Evolutionary conservation across 2,888 invertebrate species (phyloP).

Genomic region (Dorcus parallelipipedus): DNA sequence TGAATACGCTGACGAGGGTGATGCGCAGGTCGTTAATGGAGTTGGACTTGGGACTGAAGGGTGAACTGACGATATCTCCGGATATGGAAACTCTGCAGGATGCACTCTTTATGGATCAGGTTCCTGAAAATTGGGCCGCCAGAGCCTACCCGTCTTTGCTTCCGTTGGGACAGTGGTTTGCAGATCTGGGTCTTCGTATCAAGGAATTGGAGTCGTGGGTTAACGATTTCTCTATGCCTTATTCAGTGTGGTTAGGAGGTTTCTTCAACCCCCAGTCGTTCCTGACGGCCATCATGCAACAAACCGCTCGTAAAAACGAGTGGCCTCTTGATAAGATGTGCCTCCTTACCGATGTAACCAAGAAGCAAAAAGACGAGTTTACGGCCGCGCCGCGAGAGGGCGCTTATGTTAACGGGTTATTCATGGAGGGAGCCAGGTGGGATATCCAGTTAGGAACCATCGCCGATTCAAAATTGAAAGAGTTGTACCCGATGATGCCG

Average conservation of each 20-base stretch:
- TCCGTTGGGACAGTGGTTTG: conserved; percentile 81
- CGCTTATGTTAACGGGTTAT: conserved; percentile 83
- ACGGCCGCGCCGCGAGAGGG: conserved; percentile 86
- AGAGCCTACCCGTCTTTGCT: conserved; percentile 86
- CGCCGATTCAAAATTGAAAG: conserved; percentile 81
- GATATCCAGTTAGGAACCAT: conserved; percentile 75
- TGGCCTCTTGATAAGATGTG: conserved; percentile 97
- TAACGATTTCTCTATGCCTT: conserved; percentile 80
- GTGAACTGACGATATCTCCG: conserved; percentile 87
- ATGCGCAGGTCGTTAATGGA: conserved; percentile 79
- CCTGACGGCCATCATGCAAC: conserved; percentile 96
- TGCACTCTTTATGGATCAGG: conserved; percentile 82
- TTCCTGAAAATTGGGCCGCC: conserved; percentile 83
- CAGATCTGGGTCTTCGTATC: conserved; percentile 76
- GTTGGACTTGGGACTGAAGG: conserved; percentile 85
- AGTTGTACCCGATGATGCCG: conserved; percentile 86
- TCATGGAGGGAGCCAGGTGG: conserved; percentile 95
- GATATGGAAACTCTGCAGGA: conserved; percentile 88
- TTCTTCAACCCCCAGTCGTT: conserved; percentile 98
- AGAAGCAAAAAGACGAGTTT: conserved; percentile 81
- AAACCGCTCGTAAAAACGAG: conserved; percentile 92
- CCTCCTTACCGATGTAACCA: conserved; percentile 91
- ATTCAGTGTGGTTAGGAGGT: conserved; percentile 89
- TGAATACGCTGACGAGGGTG: conserved; percentile 84
- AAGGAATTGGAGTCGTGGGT: conserved; percentile 85